These are phyloP conservation scores for Misgurnus mizolepis DNA, from an alignment of 2,113 vertebrate species.

Conservation along the genomic window DNA sequence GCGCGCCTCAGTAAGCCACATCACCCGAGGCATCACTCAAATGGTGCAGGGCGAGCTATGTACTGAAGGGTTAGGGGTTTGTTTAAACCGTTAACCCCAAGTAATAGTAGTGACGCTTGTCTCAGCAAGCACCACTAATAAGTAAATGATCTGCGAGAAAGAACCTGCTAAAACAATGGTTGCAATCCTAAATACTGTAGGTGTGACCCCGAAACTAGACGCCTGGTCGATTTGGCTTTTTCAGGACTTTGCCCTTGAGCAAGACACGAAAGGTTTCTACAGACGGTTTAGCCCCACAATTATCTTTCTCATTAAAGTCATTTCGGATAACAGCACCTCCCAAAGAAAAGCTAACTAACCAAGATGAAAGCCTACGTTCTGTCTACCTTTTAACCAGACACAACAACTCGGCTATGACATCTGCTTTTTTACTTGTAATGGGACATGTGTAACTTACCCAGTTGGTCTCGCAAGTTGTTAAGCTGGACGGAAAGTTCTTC, in stretches of 20 bases:
- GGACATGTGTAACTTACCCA: constrained; percentile 74
- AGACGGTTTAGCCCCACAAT: constrained; percentile 1
- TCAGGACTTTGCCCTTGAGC: constrained; percentile 34
- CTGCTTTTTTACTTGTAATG: constrained; percentile 28
- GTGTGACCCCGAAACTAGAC: constrained; percentile 17
- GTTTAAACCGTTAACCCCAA: no score
- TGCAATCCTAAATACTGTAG: neutral
- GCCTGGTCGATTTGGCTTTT: neutral
- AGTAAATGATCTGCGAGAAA: constrained; percentile 4
- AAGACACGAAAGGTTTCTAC: constrained; percentile 13
- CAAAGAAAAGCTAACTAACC: constrained; percentile 5
- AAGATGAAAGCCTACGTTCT: constrained; percentile 20
- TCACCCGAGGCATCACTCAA: no score
- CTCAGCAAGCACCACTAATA: neutral
- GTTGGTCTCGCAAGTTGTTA: constrained; percentile 77
- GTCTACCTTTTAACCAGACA: neutral
- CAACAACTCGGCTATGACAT: neutral
- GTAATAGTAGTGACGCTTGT: no score
- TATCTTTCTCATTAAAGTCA: neutral
- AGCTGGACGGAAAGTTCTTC: constrained; percentile 80
- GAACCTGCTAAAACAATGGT: neutral
- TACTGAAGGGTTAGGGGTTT: no score
- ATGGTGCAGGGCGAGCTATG: no score
- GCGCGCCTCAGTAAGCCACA: no score
- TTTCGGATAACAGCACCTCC: constrained; percentile 21